Evolutionary conservation across 2,113 vertebrate genomes (phyloP).

Genomic region (Nanorana parkeri): DNA sequence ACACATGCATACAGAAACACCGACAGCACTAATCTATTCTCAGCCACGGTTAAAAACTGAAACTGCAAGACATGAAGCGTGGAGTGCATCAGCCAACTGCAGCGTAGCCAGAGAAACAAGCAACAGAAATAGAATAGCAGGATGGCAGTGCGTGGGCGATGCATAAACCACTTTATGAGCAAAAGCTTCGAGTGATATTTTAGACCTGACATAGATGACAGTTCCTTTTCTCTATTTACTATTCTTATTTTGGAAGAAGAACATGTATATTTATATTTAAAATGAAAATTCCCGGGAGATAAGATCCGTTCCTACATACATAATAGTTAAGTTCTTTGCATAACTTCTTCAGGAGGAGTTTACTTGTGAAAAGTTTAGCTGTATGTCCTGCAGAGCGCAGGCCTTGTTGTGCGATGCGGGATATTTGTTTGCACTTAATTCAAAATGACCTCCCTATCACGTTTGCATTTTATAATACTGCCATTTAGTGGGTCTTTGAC

Average conservation of each 20-base stretch:
- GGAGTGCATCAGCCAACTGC: slow-evolving; percentile 70
- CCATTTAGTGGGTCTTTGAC: no score
- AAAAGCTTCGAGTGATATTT: slow-evolving; percentile 77
- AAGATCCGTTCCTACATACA: slow-evolving; percentile 31
- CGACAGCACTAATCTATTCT: slow-evolving; percentile 57
- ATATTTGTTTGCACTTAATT: no score
- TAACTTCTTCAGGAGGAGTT: slow-evolving; percentile 20
- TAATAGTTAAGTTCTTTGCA: slow-evolving; percentile 18
- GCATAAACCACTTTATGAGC: slow-evolving; percentile 78
- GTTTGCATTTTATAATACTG: no score
- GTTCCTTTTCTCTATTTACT: slow-evolving; percentile 64
- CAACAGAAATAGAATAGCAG: slow-evolving; percentile 78
- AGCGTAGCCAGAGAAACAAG: slow-evolving; percentile 78
- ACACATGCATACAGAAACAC: slow-evolving; percentile 42
- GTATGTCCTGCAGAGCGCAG: no score
- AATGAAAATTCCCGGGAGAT: slow-evolving; percentile 57
- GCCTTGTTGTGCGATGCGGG: no score
- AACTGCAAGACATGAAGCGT: slow-evolving; percentile 69
- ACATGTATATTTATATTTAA: slow-evolving; percentile 56
- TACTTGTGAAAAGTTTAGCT: not conserved
- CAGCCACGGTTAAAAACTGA: slow-evolving; percentile 68
- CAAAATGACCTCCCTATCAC: no score
- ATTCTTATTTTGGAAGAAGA: slow-evolving; percentile 65
- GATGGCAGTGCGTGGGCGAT: slow-evolving; percentile 80
- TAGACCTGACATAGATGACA: slow-evolving; percentile 67